phyloP scores from a whole-genome alignment of 2,797 vertebrate species.

The Sebastes vulpes region DNA sequence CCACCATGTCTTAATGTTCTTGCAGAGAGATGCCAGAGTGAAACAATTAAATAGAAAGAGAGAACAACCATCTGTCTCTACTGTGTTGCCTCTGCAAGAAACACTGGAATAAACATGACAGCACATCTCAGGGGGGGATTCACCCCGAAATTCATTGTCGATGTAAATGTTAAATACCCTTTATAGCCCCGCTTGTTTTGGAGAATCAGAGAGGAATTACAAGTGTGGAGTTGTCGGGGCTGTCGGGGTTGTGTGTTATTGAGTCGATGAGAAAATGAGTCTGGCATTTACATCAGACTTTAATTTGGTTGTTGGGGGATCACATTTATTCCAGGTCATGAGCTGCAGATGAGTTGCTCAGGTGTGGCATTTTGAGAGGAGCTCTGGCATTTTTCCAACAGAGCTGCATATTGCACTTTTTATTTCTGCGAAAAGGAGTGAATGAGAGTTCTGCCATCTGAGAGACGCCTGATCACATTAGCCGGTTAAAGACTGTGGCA shows the following conservation, averaged over 20 bases:
- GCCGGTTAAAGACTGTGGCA: neutral
- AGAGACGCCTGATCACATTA: neutral
- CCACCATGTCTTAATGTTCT: neutral
- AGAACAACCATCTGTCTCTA: slow-evolving; percentile 12
- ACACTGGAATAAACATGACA: neutral
- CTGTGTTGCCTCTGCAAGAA: neutral
- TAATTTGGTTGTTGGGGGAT: slow-evolving; percentile 42
- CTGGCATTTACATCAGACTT: slow-evolving; percentile 48
- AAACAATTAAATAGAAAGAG: neutral
- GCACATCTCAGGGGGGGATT: neutral
- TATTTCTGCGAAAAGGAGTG: neutral
- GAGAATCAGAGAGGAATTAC: slow-evolving; percentile 10
- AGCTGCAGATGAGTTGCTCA: slow-evolving; percentile 25
- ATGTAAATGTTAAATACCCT: slow-evolving; percentile 24
- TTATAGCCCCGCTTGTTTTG: slow-evolving; percentile 12
- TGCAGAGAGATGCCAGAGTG: neutral
- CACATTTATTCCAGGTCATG: slow-evolving; percentile 19
- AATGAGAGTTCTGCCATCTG: neutral
- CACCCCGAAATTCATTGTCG: neutral
- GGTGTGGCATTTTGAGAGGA: slow-evolving; percentile 47
- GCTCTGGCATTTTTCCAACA: slow-evolving; percentile 8
- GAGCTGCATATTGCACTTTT: neutral
- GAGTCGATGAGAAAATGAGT: slow-evolving; percentile 27
- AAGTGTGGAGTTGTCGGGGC: neutral
- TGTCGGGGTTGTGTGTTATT: neutral